phyloP scores from a whole-genome alignment of 2,797 vertebrate genomes.

The Pseudochirops cupreus region DNA sequence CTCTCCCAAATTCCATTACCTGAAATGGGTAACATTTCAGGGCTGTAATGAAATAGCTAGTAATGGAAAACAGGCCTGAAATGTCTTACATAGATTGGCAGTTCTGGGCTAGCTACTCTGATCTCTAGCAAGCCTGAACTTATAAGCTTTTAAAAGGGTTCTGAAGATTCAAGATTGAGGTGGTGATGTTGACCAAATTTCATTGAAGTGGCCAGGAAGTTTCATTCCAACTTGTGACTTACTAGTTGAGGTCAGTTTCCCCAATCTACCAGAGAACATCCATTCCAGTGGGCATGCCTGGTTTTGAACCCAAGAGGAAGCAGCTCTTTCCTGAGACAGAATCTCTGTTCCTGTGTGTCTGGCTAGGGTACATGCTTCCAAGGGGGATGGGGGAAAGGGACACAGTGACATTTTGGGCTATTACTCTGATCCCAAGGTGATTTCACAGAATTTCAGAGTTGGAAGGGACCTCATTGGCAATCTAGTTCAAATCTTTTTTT shows the following conservation, averaged over 20 bases:
- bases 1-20: slow-evolving; percentile 10
- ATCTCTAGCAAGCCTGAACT: not conserved
- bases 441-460: not conserved
- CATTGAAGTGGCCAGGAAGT: not conserved
- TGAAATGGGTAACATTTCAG: not conserved
- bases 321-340: not conserved
- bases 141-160: not conserved
- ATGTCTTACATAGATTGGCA: not conserved
- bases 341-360: not conserved
- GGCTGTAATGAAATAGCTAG: not conserved
- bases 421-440: not conserved
- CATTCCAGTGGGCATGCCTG: not conserved
- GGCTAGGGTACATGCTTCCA: not conserved
- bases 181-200: not conserved
- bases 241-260: not conserved
- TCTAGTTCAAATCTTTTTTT: not conserved
- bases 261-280: not conserved
- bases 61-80: not conserved
- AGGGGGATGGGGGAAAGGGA: not conserved
- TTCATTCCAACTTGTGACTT: slow-evolving; percentile 24
- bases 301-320: not conserved
- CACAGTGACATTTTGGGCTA: not conserved
- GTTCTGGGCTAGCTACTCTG: not conserved
- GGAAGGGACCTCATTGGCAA: not conserved
- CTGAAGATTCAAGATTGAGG: slow-evolving; percentile 12